Percentiles rank a stretch among this genome's conserved stretches.
phyloP scores from a whole-genome alignment of 2,797 vertebrate species.

The Chromis chromis region DNA sequence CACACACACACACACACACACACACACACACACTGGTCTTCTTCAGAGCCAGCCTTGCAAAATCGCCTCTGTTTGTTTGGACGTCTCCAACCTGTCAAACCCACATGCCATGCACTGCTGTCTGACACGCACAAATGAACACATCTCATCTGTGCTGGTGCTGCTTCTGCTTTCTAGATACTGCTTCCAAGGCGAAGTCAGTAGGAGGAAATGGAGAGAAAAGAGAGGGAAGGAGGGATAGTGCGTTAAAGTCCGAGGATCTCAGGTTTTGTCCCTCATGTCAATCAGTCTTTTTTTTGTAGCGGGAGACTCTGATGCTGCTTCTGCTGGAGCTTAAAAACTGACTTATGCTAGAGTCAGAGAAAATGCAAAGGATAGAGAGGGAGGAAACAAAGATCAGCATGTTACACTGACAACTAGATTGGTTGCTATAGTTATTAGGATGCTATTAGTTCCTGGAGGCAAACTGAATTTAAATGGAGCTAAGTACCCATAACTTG shows the following conservation, averaged over 20 bases:
- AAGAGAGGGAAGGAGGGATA: conserved; percentile 15
- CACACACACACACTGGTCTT: too few species aligned
- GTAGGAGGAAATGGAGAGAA: conserved; percentile 33
- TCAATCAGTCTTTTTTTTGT: conserved; percentile 56
- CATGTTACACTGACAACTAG: neutral
- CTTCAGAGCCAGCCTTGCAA: conserved; percentile 54
- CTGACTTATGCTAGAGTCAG: conserved; percentile 21
- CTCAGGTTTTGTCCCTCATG: conserved; percentile 44
- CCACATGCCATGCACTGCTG: conserved; percentile 66
- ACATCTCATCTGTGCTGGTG: conserved; percentile 69
- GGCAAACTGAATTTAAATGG: conserved; percentile 27
- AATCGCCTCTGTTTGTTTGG: conserved; percentile 72
- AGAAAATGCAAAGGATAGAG: conserved; percentile 26
- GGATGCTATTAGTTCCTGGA: conserved; percentile 17
- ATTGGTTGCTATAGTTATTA: conserved; percentile 47
- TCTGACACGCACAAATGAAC: conserved; percentile 82
- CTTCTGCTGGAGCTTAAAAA: conserved; percentile 41
- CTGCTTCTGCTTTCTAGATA: conserved; percentile 62
- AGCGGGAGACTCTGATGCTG: conserved; percentile 16
- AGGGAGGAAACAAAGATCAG: neutral
- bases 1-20: too few species aligned
- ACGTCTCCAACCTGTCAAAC: conserved; percentile 74
- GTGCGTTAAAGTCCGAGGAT: too few species aligned
- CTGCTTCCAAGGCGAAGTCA: conserved; percentile 48
- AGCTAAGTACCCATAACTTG: neutral